phyloP scores from a whole-genome alignment of 2,797 vertebrate species.

The Anguilla megastoma region DNA sequence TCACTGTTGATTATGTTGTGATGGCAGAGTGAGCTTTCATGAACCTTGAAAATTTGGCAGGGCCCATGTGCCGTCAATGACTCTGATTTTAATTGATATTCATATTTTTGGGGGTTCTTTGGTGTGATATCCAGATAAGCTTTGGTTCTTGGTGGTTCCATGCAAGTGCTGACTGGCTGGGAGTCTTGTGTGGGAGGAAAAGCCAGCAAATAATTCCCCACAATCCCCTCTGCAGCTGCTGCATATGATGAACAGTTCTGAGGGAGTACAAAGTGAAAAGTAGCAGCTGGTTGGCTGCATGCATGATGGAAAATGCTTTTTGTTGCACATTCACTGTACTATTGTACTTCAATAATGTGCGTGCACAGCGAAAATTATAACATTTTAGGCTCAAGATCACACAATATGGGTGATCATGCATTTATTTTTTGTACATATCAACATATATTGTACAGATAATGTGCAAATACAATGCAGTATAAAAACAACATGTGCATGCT shows the following conservation, averaged over 20 bases:
- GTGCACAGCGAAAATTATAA: no score
- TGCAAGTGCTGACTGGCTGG: background rate
- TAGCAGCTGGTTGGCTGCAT: background rate
- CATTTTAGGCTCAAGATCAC: background rate
- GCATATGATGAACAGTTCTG: background rate
- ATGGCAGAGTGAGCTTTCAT: background rate
- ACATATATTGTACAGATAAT: no score
- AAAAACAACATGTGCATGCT: no score
- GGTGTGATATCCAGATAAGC: background rate
- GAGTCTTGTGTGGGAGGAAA: background rate
- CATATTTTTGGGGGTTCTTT: background rate
- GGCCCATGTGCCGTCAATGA: background rate
- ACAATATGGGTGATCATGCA: background rate
- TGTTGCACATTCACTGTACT: no score
- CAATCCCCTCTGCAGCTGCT: background rate
- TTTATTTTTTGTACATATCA: background rate
- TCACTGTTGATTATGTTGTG: constrained; percentile 58
- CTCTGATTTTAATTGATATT: background rate
- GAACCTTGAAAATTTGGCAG: background rate
- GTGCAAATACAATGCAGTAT: no score
- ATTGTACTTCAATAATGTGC: background rate
- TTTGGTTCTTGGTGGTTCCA: background rate
- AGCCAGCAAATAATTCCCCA: background rate
- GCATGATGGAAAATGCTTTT: no score
- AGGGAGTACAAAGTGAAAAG: background rate